phyloP scores from a whole-genome alignment of 2,888 invertebrate genomes.

The Cremastinae sp. region DNA sequence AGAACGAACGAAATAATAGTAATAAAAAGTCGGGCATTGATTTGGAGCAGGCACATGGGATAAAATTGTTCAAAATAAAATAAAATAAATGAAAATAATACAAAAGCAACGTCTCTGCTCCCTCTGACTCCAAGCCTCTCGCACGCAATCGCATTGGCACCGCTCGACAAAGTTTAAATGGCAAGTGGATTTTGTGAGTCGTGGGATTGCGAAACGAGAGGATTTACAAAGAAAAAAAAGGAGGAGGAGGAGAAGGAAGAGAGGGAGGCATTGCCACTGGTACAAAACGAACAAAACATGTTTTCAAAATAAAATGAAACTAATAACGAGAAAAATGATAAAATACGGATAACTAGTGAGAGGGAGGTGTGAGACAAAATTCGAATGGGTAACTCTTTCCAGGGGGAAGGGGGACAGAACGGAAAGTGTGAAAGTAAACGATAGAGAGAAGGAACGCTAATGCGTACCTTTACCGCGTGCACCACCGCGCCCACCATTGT shows the following conservation, averaged over 20 bases:
- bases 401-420: slow-evolving; percentile 28
- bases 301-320: slow-evolving; percentile 6
- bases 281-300: background rate
- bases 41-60: slow-evolving; percentile 24
- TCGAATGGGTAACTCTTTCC: background rate
- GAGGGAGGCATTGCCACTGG: background rate
- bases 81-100: no score
- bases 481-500: slow-evolving; percentile 92
- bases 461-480: slow-evolving; percentile 92
- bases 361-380: slow-evolving; percentile 12
- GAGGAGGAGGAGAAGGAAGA: slow-evolving; percentile 26
- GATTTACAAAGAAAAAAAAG: slow-evolving; percentile 32
- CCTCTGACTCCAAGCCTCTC: slow-evolving; percentile 43
- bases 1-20: background rate
- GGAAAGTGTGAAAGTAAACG: slow-evolving; percentile 64
- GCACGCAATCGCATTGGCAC: slow-evolving; percentile 54
- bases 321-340: slow-evolving; percentile 8
- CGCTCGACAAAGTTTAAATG: background rate
- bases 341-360: slow-evolving; percentile 32
- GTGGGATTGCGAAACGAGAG: slow-evolving; percentile 45
- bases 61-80: background rate
- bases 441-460: slow-evolving; percentile 79
- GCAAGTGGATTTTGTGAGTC: slow-evolving; percentile 17
- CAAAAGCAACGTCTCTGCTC: slow-evolving; percentile 36
- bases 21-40: slow-evolving; percentile 29